A percentile compares a stretch with the other conserved stretches of the same genome.
Conservation (phyloP, 2,888 invertebrate species). For the Stomorhina lunata region DNA sequence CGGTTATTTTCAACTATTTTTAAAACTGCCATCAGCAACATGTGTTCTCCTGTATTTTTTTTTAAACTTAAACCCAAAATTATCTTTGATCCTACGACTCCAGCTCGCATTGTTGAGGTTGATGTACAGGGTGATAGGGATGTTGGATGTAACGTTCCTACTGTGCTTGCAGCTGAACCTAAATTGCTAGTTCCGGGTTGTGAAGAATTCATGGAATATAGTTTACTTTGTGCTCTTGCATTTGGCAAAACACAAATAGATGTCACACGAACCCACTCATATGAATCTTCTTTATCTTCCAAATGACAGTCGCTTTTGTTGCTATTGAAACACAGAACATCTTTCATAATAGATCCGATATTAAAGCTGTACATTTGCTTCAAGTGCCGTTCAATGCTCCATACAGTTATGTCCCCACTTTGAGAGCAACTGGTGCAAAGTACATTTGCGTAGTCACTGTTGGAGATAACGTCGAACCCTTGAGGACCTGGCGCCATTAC, state of each 20-base stretch:
- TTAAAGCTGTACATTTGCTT: constrained; percentile 84
- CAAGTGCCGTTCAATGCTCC: constrained; percentile 90
- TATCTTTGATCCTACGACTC: constrained; percentile 76
- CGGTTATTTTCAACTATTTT: constrained; percentile 74
- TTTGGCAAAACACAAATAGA: constrained; percentile 89
- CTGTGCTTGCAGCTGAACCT: constrained; percentile 63
- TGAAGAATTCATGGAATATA: constrained; percentile 72
- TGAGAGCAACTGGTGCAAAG: constrained; percentile 82
- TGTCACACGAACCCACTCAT: constrained; percentile 82
- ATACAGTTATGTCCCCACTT: constrained; percentile 88
- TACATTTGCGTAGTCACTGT: constrained; percentile 83
- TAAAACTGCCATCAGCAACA: constrained; percentile 75
- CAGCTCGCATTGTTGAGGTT: constrained; percentile 75
- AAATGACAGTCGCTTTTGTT: background rate
- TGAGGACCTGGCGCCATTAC: constrained; percentile 80
- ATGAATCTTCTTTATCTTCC: constrained; percentile 70
- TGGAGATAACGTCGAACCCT: constrained; percentile 82
- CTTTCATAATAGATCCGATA: constrained; percentile 75
- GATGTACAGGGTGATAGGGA: constrained; percentile 72
- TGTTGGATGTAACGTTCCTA: constrained; percentile 61
- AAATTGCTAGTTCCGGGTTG: constrained; percentile 69
- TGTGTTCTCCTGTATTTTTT: constrained; percentile 72
- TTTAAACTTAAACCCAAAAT: constrained; percentile 75
- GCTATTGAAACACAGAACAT: constrained; percentile 69
- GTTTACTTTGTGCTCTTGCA: constrained; percentile 73